Evolutionary conservation across 2,113 vertebrate species (phyloP).

Genomic region (Istiophorus platypterus): DNA sequence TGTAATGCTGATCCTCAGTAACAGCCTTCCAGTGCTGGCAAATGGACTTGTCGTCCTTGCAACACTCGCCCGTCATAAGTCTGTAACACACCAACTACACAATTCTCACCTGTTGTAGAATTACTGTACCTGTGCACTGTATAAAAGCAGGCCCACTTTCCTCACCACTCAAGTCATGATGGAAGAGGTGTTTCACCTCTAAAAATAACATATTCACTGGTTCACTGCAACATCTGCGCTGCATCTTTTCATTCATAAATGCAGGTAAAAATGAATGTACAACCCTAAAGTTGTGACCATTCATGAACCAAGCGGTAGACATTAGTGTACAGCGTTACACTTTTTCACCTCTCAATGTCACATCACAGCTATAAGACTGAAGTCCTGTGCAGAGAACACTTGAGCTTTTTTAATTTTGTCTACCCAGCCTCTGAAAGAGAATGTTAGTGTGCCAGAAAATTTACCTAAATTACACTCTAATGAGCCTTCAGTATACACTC

Average conservation of each 20-base stretch:
- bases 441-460: constrained; percentile 26
- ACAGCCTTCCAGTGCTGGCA: no score
- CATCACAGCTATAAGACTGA: neutral
- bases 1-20: no score
- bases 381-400: constrained; percentile 6
- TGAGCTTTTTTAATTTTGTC: constrained; percentile 24
- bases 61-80: no score
- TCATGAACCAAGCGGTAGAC: neutral
- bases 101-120: neutral
- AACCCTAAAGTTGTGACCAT: neutral
- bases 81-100: no score
- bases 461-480: constrained; percentile 30
- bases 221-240: neutral
- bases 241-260: neutral
- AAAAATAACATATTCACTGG: neutral
- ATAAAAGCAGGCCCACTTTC: neutral
- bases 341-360: neutral
- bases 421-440: neutral
- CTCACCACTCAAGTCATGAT: no score
- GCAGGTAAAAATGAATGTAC: neutral
- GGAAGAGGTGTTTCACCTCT: neutral
- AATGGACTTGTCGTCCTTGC: no score
- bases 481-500: constrained; percentile 15
- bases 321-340: neutral
- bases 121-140: neutral